phyloP scores from a whole-genome alignment of 1,140 invertebrate species.

The Nephila pilipes region DNA sequence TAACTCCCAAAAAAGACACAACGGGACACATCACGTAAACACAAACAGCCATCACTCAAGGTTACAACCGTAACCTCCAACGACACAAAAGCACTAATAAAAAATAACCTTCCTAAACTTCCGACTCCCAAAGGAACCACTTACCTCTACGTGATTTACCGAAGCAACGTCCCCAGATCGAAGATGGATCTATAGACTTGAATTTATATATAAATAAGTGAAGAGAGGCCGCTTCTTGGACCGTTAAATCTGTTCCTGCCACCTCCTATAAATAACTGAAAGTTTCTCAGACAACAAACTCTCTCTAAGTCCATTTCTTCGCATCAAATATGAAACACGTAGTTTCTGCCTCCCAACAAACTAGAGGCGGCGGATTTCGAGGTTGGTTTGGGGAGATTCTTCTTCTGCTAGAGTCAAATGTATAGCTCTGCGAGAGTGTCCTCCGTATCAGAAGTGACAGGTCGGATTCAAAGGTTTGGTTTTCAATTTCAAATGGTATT shows the following conservation, averaged over 20 bases:
- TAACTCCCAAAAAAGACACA: background rate
- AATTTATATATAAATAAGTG: constrained; percentile 51
- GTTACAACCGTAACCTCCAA: background rate
- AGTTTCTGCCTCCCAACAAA: background rate
- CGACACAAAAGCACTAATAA: background rate
- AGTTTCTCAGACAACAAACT: background rate
- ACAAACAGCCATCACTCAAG: background rate
- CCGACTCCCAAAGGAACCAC: background rate
- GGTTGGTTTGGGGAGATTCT: background rate
- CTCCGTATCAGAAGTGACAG: background rate
- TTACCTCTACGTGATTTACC: background rate
- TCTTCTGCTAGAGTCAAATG: background rate
- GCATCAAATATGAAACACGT: constrained; percentile 34
- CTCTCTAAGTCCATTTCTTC: constrained; percentile 47
- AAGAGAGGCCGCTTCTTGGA: background rate
- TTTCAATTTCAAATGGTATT: background rate
- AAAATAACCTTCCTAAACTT: background rate
- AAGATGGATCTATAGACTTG: constrained; percentile 1
- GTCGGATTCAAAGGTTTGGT: background rate
- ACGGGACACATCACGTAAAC: background rate
- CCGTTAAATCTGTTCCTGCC: constrained; percentile 36
- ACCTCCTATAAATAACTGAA: constrained; percentile 40
- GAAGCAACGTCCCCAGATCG: background rate
- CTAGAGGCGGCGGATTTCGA: background rate
- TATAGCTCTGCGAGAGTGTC: background rate